phyloP scores from a whole-genome alignment of 2,113 vertebrate genomes.

The Petrocephalus microphthalmus region DNA sequence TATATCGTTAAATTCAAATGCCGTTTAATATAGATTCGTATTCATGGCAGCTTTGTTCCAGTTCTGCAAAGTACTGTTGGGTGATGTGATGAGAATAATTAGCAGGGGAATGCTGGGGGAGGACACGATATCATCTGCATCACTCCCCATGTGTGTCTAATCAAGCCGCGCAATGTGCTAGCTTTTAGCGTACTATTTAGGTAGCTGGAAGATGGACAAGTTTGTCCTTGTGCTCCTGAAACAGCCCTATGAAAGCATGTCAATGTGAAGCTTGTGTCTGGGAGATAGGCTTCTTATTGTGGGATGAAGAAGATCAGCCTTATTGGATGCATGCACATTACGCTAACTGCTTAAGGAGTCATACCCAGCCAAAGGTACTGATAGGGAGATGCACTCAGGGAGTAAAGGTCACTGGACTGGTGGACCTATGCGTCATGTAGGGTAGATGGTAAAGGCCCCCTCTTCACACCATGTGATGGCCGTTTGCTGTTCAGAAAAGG shows the following conservation, averaged over 20 bases:
- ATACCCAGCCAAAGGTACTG: neutral
- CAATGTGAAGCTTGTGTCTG: neutral
- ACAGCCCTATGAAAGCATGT: neutral
- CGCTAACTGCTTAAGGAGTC: neutral
- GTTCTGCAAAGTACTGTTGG: neutral
- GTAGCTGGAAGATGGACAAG: neutral
- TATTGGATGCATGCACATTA: neutral
- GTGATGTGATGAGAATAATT: constrained; percentile 1
- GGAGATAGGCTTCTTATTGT: neutral
- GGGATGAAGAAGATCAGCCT: neutral
- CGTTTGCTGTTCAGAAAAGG: neutral
- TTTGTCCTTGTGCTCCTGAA: neutral
- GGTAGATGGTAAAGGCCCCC: neutral
- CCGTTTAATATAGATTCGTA: neutral
- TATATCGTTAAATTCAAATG: neutral
- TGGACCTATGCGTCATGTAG: neutral
- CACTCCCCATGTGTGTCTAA: neutral
- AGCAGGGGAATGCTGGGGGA: constrained; percentile 3
- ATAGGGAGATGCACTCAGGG: neutral
- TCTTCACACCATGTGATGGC: neutral
- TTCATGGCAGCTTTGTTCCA: neutral
- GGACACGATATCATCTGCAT: constrained; percentile 6
- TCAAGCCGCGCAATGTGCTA: neutral
- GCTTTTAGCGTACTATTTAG: neutral
- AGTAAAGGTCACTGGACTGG: neutral